A percentile compares a stretch with the other conserved stretches of the same genome.
phyloP scores from a whole-genome alignment of 2,797 vertebrate genomes.

The Hylomyscus alleni region DNA sequence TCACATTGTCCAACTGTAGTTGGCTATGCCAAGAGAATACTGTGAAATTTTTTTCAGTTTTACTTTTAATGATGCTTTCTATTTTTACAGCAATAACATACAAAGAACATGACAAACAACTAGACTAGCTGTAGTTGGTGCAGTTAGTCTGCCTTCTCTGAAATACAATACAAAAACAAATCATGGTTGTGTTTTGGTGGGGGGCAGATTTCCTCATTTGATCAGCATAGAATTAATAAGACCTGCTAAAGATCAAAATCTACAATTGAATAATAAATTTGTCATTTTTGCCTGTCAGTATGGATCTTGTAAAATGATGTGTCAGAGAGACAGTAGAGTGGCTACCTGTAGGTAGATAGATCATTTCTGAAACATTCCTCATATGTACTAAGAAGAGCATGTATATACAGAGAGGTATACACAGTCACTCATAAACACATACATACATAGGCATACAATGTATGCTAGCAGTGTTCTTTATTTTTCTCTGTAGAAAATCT shows the following conservation, averaged over 20 bases:
- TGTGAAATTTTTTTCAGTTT: not conserved
- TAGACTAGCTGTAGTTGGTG: not conserved
- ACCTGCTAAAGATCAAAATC: not conserved
- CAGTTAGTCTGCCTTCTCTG: not conserved
- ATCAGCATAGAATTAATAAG: not conserved
- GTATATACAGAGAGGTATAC: not conserved
- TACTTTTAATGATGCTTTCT: conserved; percentile 19
- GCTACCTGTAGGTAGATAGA: not conserved
- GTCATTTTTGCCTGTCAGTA: not conserved
- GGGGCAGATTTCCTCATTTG: not conserved
- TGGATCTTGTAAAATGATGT: not conserved
- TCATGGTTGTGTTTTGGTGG: not conserved
- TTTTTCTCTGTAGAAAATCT: conserved; percentile 8
- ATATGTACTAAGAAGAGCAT: not conserved
- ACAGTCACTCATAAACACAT: not conserved
- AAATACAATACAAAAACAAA: not conserved
- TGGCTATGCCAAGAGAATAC: not conserved
- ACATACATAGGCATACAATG: not conserved
- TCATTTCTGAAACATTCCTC: not conserved
- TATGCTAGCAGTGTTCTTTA: not conserved
- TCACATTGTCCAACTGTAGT: not conserved
- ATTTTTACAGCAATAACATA: not conserved
- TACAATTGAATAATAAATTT: not conserved
- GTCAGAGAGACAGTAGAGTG: not conserved
- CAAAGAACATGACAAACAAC: not conserved